Percentiles rank a stretch among this genome's conserved stretches.
Conservation (phyloP, 1,140 invertebrate species). For the Bacillus rossius region DNA sequence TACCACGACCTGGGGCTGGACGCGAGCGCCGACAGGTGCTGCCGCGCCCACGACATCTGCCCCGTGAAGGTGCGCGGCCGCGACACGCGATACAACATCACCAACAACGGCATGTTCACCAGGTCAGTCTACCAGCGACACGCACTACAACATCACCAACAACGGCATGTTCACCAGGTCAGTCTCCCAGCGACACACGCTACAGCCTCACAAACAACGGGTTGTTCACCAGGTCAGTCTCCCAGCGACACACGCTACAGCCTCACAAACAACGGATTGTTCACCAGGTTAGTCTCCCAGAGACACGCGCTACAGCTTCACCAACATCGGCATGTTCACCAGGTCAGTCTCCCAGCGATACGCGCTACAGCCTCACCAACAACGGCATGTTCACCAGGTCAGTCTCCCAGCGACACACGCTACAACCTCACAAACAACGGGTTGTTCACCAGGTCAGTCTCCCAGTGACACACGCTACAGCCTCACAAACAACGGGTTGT, state of each 20-base stretch:
- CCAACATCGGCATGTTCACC: background rate
- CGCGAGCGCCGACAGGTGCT: slow-evolving; percentile 70
- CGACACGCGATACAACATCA: slow-evolving; percentile 68
- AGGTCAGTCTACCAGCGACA: slow-evolving; percentile 58
- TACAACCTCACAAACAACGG: background rate
- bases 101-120: slow-evolving; percentile 78
- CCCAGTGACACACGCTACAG: background rate
- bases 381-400: background rate
- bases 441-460: background rate
- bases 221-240: slow-evolving; percentile 72
- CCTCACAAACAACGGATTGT: slow-evolving; percentile 74
- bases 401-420: too few relatives aligned
- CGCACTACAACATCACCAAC: slow-evolving; percentile 75
- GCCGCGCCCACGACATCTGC: slow-evolving; percentile 76
- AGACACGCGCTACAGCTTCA: background rate
- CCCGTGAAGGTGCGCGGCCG: slow-evolving; percentile 69
- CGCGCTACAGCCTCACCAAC: background rate
- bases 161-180: slow-evolving; percentile 80
- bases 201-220: slow-evolving; percentile 81
- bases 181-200: slow-evolving; percentile 49
- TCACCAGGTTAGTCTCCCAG: slow-evolving; percentile 62
- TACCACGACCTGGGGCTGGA: slow-evolving; percentile 76
- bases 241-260: slow-evolving; percentile 62
- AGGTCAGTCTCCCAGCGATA: too few relatives aligned
- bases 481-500: background rate